A percentile compares a stretch with the other conserved stretches of the same genome.
phyloP scores from a whole-genome alignment of 2,888 invertebrate genomes.

The Peribatodes rhomboidaria region DNA sequence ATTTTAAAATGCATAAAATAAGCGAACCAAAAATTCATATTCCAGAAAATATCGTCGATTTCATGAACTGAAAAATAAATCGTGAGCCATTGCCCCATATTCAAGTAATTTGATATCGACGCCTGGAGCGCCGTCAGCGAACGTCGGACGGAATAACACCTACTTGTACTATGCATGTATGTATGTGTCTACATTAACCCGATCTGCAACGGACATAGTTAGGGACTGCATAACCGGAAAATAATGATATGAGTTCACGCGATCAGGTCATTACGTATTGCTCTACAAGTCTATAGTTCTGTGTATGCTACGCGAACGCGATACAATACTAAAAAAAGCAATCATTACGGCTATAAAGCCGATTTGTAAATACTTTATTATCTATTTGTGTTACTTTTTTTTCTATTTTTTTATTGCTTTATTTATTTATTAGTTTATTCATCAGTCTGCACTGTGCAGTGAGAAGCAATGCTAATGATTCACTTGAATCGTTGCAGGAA shows the following conservation, averaged over 20 bases:
- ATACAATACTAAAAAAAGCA: no score
- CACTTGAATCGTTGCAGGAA: no score
- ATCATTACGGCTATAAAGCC: no score
- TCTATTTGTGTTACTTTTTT: no score
- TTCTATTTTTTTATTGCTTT: no score
- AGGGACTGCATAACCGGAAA: neutral
- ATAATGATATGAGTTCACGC: neutral
- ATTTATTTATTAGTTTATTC: no score
- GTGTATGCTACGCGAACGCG: no score
- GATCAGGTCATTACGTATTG: no score
- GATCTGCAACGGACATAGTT: conserved; percentile 2
- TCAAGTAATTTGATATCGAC: conserved; percentile 36
- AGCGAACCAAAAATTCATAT: conserved; percentile 47
- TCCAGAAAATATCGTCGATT: conserved; percentile 49
- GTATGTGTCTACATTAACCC: neutral
- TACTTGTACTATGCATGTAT: neutral
- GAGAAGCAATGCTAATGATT: no score
- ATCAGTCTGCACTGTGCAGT: no score
- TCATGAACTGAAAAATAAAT: conserved; percentile 57
- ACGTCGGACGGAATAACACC: neutral
- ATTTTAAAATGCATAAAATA: conserved; percentile 38
- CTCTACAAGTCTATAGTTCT: no score
- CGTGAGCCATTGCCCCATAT: conserved; percentile 39
- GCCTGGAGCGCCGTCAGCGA: conserved; percentile 22
- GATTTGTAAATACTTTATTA: no score